Conservation (phyloP, 2,797 vertebrate genomes). For the Cossypha dichroa region DNA sequence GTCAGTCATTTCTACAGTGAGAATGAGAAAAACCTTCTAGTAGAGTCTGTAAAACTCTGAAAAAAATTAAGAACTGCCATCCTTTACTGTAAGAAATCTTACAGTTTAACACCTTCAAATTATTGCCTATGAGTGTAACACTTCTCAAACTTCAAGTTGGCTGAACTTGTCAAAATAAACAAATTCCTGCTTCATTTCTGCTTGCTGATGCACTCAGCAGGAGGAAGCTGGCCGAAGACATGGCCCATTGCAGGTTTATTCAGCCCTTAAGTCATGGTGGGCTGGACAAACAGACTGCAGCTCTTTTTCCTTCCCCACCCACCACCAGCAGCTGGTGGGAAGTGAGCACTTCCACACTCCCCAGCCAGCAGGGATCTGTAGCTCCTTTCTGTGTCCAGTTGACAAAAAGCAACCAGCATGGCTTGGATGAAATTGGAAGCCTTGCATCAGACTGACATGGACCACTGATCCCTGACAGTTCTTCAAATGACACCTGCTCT, state of each 20-base stretch:
- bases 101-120: background rate
- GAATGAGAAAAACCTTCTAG: conserved; percentile 34
- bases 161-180: conserved; percentile 28
- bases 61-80: background rate
- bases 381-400: background rate
- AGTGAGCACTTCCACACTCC: background rate
- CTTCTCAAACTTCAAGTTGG: background rate
- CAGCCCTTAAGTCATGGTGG: background rate
- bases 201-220: background rate
- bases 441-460: background rate
- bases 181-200: background rate
- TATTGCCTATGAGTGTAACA: background rate
- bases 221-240: conserved; percentile 2
- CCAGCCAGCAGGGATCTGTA: background rate
- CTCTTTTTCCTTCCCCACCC: background rate
- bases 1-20: background rate
- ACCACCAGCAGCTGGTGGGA: background rate
- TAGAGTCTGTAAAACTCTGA: background rate
- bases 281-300: background rate
- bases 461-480: background rate
- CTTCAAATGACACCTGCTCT: background rate
- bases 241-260: conserved; percentile 17
- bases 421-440: background rate
- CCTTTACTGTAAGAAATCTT: background rate
- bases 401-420: background rate